Conservation (phyloP, 2,797 vertebrate genomes). For the Hydrocynus forskahlii region DNA sequence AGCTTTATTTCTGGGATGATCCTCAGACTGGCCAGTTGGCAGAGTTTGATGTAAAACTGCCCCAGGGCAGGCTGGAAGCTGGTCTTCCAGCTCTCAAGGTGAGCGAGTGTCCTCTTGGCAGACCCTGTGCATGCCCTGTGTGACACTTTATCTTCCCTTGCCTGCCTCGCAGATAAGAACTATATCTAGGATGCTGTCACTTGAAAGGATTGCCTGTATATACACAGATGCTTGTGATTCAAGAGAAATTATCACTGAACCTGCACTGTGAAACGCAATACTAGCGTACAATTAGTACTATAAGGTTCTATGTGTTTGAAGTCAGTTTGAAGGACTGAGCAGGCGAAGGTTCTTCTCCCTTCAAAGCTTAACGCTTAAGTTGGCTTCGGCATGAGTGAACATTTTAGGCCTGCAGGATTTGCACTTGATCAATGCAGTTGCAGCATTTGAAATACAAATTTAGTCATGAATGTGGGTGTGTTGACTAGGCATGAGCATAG, state of each 20-base stretch:
- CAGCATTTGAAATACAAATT: not conserved
- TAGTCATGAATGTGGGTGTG: not conserved
- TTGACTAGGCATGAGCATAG: not conserved
- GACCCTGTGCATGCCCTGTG: not conserved
- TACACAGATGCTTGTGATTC: not conserved
- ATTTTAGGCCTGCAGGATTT: not conserved
- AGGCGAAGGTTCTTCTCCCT: not conserved
- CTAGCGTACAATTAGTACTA: not conserved
- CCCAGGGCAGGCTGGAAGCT: not conserved
- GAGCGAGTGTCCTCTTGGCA: not conserved
- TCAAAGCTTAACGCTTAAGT: not conserved
- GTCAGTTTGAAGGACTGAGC: not conserved
- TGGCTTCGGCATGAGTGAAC: not conserved
- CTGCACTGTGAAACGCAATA: not conserved
- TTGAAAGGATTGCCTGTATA: constrained; percentile 2
- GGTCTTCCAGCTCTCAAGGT: not conserved
- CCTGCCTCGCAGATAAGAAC: constrained; percentile 11
- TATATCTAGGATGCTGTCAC: constrained; percentile 14
- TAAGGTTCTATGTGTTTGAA: not conserved
- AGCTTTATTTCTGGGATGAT: constrained; percentile 9
- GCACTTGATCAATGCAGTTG: not conserved
- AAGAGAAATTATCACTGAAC: not conserved
- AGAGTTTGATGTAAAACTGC: not conserved
- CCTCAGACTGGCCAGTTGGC: not conserved
- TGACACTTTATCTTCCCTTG: constrained; percentile 18